A percentile compares a stretch with the other conserved stretches of the same genome.
Conservation (phyloP, 1,140 invertebrate species). For the Linepithema humile region DNA sequence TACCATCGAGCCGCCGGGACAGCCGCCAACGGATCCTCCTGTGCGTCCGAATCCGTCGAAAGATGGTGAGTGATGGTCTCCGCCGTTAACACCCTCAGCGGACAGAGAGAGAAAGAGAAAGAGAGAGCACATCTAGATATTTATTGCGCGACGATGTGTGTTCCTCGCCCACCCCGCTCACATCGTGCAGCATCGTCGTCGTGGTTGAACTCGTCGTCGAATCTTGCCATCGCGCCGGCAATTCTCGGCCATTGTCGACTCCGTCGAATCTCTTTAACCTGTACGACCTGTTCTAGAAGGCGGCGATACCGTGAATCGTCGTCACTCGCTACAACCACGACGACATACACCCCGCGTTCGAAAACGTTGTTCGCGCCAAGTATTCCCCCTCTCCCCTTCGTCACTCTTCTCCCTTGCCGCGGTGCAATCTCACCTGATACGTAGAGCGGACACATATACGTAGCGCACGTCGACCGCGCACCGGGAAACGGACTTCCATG, state of each 20-base stretch:
- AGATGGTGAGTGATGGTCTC: slow-evolving; percentile 77
- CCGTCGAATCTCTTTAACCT: slow-evolving; percentile 1
- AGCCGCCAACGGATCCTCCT: slow-evolving; percentile 68
- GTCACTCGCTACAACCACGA: background rate
- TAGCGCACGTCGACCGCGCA: background rate
- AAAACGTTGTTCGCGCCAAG: slow-evolving; percentile 42
- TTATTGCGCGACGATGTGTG: background rate
- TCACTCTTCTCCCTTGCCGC: too few species aligned
- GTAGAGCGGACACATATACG: background rate
- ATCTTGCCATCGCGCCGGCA: background rate
- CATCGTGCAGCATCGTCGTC: background rate
- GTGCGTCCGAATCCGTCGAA: slow-evolving; percentile 74
- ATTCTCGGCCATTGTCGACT: too few species aligned
- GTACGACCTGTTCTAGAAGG: background rate
- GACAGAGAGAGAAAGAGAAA: slow-evolving; percentile 7
- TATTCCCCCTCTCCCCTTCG: background rate
- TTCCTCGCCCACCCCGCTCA: background rate
- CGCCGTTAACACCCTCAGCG: slow-evolving; percentile 27
- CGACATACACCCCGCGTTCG: background rate
- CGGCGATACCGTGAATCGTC: background rate
- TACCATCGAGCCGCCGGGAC: slow-evolving; percentile 67
- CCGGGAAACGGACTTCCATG: background rate
- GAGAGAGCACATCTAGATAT: background rate
- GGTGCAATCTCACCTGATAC: background rate
- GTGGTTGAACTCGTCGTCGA: background rate